Base-by-base conservation (phyloP, 2,888 invertebrate genomes). In the Scaptomyza flava region DNA sequence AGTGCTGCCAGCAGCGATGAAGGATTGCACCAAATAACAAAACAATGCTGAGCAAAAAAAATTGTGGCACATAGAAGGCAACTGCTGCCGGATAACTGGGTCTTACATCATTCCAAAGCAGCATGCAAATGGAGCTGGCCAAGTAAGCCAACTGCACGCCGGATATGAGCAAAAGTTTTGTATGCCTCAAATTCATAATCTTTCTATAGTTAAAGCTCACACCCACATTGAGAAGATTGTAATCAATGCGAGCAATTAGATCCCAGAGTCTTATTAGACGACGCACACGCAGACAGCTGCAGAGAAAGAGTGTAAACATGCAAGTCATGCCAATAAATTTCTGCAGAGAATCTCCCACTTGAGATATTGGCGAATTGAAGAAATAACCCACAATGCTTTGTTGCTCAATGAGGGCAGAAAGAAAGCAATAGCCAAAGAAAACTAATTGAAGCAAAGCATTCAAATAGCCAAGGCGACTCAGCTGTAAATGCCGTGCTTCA, bases 341-440 rank as follows among this genome's bases (percentile, higher is more conserved):
- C 64, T 92, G 92, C 20, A 92, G 53, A 0, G 88, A 85, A 46
- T 92, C 92, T 9, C 92, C 92, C 34, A 91, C 70, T 61, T 87
- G 81, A 0, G 91, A 91, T 41, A 92, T 91, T 50, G 91, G 85
- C 12, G 91, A 91, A 50, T 91, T 89, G 52, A 92, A 91, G 64
- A 92, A 92, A 66, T 90, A 91, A 2, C 90, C 89, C 14, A 92
- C 91, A 73, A 92, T 91, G 9, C 91, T 91, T 51, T 91, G 91
- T 51, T 89, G 77, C 47, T 87, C 64, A 4, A 89, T 52, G 46
- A 91, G 85, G 0, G 91, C 88, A 30, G 81, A 72, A 8, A 90
- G 38, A 47, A 91, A 91, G 64, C 91, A 91, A 58, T 89, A 89
- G 72, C 88, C 86, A 46, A 91, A 91, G 71, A 90, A 87, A 17